Evolutionary conservation across 2,113 vertebrate genomes (phyloP).

Genomic region (Myiozetetes cayanensis): DNA sequence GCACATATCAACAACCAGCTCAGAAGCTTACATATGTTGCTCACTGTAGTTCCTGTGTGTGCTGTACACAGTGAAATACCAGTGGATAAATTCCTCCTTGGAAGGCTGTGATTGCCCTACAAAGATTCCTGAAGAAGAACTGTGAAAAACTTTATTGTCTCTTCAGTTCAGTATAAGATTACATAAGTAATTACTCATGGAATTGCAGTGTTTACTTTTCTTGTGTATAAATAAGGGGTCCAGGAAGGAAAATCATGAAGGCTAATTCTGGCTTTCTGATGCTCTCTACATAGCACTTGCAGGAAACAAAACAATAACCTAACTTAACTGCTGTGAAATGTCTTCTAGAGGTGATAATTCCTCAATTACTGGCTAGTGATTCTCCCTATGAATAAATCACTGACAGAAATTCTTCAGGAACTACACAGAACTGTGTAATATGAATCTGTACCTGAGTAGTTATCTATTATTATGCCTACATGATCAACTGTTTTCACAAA

Average conservation of each 20-base stretch:
- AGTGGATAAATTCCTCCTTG: background rate
- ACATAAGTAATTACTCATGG: background rate
- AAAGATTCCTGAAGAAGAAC: background rate
- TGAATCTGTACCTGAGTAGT: background rate
- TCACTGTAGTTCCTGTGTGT: background rate
- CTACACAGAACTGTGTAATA: background rate
- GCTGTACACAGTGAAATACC: background rate
- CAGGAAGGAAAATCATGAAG: background rate
- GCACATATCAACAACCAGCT: background rate
- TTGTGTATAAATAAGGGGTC: background rate
- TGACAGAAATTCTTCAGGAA: background rate
- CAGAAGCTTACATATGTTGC: background rate
- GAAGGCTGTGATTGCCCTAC: background rate
- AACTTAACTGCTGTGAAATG: background rate
- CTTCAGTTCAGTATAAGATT: background rate
- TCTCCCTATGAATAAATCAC: background rate
- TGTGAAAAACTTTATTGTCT: background rate
- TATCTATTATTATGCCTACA: background rate
- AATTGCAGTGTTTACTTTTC: background rate
- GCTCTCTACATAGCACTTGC: background rate
- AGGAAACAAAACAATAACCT: background rate
- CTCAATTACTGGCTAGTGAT: background rate
- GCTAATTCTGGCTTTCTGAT: background rate
- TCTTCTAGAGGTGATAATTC: background rate
- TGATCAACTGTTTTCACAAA: background rate